Evolutionary conservation across 2,113 vertebrate species (phyloP).

Genomic region (Pteruthius melanotis): DNA sequence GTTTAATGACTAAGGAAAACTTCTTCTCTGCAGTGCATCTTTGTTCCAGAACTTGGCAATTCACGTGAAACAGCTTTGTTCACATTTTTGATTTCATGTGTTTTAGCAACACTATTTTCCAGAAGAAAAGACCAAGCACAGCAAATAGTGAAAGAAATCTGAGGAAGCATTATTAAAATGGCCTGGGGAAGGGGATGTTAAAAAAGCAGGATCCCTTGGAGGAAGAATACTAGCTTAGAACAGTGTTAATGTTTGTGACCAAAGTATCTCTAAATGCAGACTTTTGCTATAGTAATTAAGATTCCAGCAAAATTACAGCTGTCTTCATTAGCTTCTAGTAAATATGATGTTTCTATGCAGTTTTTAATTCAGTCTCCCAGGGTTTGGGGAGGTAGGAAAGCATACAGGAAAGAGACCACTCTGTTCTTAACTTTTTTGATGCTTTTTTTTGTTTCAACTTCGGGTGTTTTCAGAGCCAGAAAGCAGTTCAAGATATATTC

Average conservation of each 20-base stretch:
- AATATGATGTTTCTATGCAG: neutral
- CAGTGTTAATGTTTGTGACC: neutral
- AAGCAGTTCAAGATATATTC: neutral
- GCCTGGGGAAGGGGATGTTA: neutral
- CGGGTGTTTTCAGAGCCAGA: neutral
- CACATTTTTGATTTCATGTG: neutral
- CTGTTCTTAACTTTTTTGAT: neutral
- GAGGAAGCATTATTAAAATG: neutral
- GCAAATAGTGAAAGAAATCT: neutral
- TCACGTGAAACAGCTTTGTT: neutral
- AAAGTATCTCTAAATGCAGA: neutral
- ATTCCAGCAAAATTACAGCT: neutral
- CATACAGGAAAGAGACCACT: accelerated
- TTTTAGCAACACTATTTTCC: neutral
- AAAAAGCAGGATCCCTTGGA: neutral
- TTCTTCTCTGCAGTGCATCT: neutral
- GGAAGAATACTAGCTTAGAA: neutral
- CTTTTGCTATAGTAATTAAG: neutral
- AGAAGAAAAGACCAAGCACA: neutral
- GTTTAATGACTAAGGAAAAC: neutral
- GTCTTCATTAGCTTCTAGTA: neutral
- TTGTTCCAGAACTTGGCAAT: neutral
- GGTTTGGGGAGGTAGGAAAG: neutral
- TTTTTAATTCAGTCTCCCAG: neutral
- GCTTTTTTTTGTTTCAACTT: neutral